Evolutionary conservation across 2,888 invertebrate species (phyloP).

Genomic region (Ypsolopha scabrella): DNA sequence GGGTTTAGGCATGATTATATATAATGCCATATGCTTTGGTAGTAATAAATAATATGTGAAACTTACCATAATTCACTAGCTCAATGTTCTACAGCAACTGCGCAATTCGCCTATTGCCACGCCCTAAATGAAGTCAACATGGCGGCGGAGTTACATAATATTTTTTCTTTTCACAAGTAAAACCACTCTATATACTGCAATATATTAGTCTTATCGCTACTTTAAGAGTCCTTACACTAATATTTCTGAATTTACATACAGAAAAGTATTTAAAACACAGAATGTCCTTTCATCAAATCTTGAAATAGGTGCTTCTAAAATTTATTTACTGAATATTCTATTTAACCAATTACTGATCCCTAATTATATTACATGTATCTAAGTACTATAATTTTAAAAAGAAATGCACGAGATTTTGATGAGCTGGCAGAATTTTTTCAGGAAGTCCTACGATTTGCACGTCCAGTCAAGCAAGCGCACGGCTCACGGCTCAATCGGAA

Average conservation of each 20-base stretch:
- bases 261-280: no score
- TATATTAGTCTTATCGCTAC: no score
- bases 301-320: no score
- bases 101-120: slow-evolving; percentile 24
- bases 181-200: neutral
- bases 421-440: neutral
- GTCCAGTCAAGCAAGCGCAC: neutral
- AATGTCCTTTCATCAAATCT: no score
- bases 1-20: neutral
- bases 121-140: slow-evolving; percentile 47
- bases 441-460: neutral
- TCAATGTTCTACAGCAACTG: neutral
- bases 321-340: no score
- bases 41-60: slow-evolving; percentile 11
- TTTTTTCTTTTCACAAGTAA: neutral
- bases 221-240: no score
- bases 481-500: neutral
- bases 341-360: no score
- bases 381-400: no score
- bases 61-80: slow-evolving; percentile 46
- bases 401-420: neutral
- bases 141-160: slow-evolving; percentile 27
- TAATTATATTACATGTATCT: no score
- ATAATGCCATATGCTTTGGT: neutral
- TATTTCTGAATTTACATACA: no score